Percentiles rank a stretch among this genome's conserved stretches.
Conservation (phyloP, 2,888 invertebrate genomes). For the Apantesis nais region DNA sequence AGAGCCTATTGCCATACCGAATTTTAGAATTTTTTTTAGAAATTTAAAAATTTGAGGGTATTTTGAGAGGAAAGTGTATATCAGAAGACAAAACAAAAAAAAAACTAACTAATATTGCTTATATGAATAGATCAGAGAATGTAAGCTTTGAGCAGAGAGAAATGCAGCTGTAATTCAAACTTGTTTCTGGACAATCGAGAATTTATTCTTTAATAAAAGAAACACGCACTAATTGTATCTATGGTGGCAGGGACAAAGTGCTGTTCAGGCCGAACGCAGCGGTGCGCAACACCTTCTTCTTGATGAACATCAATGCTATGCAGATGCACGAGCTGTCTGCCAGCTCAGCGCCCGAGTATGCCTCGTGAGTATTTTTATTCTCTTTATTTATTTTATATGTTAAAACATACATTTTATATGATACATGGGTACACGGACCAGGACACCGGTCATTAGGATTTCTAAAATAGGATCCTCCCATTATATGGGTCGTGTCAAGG, state of each 20-base stretch:
- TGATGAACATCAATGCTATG: slow-evolving; percentile 80
- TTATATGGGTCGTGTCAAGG: no score
- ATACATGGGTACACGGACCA: no score
- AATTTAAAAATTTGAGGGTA: neutral
- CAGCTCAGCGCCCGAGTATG: slow-evolving; percentile 71
- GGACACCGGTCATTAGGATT: no score
- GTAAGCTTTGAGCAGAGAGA: no score
- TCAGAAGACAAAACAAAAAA: no score
- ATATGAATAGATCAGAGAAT: no score
- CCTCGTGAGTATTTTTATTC: slow-evolving; percentile 63
- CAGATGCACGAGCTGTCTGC: slow-evolving; percentile 82
- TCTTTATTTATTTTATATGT: no score
- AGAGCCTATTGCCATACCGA: no score
- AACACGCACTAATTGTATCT: slow-evolving; percentile 11
- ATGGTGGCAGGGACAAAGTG: slow-evolving; percentile 71
- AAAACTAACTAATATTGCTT: no score
- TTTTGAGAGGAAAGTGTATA: no score
- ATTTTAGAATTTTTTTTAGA: neutral
- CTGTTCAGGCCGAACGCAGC: slow-evolving; percentile 81
- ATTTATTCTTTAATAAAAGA: neutral
- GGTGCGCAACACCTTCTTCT: slow-evolving; percentile 79
- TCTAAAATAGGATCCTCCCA: no score
- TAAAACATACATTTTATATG: no score
- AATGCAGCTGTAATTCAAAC: neutral
- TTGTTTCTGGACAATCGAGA: neutral